Conservation (phyloP, 2,797 vertebrate genomes). For the Avahi laniger region DNA sequence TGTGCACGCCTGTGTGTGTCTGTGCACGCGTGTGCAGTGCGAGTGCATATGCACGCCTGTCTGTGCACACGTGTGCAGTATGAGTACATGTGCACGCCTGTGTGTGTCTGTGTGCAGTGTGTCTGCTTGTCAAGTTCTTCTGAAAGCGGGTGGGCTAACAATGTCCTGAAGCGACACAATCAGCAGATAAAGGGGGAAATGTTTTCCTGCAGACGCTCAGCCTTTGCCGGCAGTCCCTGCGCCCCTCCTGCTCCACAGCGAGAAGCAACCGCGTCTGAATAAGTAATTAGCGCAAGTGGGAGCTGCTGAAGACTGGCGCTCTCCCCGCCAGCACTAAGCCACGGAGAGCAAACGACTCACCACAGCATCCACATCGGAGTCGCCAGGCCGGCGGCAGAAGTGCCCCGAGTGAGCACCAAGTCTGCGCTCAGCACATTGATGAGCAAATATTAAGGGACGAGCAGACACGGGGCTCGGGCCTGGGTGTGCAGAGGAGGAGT, state of each 20-base stretch:
- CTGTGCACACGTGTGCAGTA: too few species aligned
- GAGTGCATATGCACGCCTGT: too few species aligned
- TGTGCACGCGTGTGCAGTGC: too few species aligned
- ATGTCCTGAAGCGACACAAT: not conserved
- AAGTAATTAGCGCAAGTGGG: slow-evolving; percentile 45
- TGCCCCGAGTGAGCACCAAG: accelerated
- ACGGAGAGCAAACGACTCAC: not conserved
- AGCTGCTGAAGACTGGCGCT: not conserved
- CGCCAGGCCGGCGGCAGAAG: not conserved
- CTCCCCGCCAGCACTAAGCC: slow-evolving; percentile 1
- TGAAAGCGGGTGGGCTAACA: not conserved
- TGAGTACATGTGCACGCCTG: too few species aligned
- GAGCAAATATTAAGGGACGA: not conserved
- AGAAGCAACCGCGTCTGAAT: slow-evolving; percentile 4
- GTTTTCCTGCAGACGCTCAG: not conserved
- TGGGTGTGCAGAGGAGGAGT: accelerated
- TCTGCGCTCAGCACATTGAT: not conserved
- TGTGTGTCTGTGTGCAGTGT: too few species aligned
- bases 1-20: too few species aligned
- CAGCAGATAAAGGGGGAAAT: not conserved
- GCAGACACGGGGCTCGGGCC: not conserved
- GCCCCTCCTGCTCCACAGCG: not conserved
- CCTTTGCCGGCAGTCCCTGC: not conserved
- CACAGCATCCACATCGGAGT: not conserved
- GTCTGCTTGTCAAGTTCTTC: not conserved